Evolutionary conservation across 2,113 vertebrate species (phyloP).

Genomic region (Bungarus multicinctus): DNA sequence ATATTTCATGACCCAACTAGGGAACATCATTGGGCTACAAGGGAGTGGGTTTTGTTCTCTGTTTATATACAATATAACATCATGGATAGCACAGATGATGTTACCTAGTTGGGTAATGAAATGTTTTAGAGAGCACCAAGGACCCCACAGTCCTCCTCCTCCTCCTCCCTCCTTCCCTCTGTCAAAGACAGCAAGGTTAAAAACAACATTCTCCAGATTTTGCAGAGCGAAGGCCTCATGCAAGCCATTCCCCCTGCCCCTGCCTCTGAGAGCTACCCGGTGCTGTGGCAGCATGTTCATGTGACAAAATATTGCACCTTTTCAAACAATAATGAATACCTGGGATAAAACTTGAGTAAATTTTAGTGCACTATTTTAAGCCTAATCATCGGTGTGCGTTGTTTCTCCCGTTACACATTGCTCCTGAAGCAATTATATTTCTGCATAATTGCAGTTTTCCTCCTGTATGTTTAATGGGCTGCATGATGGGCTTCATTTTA

Average conservation of each 20-base stretch:
- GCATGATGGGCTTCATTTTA: no score
- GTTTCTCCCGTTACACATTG: no score
- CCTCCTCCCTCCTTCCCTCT: not conserved
- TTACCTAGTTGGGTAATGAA: not conserved
- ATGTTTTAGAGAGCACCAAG: not conserved
- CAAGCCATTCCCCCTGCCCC: not conserved
- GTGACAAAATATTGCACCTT: not conserved
- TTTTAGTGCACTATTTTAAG: not conserved
- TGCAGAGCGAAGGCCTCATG: not conserved
- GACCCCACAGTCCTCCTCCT: no score
- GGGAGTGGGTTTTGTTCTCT: not conserved
- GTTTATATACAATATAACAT: not conserved
- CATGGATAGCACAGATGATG: not conserved
- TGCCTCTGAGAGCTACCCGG: rapidly evolving
- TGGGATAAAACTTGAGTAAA: not conserved
- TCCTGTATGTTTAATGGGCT: not conserved
- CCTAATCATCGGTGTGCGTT: not conserved
- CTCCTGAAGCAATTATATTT: not conserved
- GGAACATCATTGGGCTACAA: no score
- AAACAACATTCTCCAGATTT: not conserved
- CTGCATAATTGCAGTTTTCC: not conserved
- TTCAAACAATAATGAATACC: not conserved
- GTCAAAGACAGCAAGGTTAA: no score
- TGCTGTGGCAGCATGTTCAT: not conserved
- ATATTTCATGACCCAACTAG: no score